Conservation (phyloP, 1,140 invertebrate genomes). For the Formica selysi region DNA sequence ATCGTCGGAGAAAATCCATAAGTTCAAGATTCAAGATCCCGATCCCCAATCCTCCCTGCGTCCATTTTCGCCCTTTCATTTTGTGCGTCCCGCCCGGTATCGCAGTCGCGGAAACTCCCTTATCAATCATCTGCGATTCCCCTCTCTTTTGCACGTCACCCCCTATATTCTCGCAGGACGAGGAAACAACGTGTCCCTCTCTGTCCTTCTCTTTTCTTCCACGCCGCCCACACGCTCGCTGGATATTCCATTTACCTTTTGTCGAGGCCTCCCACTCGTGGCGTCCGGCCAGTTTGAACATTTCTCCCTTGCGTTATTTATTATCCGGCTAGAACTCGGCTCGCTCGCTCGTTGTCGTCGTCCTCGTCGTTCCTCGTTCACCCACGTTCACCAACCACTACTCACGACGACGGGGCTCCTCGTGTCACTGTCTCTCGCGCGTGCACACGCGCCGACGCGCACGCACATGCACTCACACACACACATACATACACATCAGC, state of each 20-base stretch:
- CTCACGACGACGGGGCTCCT: constrained; percentile 10
- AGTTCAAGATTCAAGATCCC: background rate
- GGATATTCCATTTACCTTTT: constrained; percentile 79
- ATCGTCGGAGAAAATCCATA: background rate
- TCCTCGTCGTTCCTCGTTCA: constrained; percentile 36
- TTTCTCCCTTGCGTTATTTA: constrained; percentile 74
- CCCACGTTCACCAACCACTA: constrained; percentile 50
- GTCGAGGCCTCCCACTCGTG: constrained; percentile 83
- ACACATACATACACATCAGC: background rate
- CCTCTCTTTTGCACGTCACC: background rate
- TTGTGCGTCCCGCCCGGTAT: background rate
- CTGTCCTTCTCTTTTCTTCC: background rate
- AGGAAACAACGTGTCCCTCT: background rate
- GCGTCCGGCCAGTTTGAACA: constrained; percentile 82
- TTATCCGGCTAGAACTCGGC: constrained; percentile 34
- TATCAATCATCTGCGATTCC: constrained; percentile 38
- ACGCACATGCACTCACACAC: constrained; percentile 10
- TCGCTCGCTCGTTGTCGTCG: constrained; percentile 14
- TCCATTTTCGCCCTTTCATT: background rate
- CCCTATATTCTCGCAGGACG: background rate
- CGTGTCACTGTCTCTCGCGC: constrained; percentile 17
- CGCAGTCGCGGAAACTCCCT: background rate
- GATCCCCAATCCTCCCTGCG: background rate
- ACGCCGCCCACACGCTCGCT: constrained; percentile 43
- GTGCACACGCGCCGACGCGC: constrained; percentile 33